These are phyloP conservation scores for Thecocarcelia acutangulata DNA, from an alignment of 2,888 invertebrate species.

Conservation along the genomic window DNA sequence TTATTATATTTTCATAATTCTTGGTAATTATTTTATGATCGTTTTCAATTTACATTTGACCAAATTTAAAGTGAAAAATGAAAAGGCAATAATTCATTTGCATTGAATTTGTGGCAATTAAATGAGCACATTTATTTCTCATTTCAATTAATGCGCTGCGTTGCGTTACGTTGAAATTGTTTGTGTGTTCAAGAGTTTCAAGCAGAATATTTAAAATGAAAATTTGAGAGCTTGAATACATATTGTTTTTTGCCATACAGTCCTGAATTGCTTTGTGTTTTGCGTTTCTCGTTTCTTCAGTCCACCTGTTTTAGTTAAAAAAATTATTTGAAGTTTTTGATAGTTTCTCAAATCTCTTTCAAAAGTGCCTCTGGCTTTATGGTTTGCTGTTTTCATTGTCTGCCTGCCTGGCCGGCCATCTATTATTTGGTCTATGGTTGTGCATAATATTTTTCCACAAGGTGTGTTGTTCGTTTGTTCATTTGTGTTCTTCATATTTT, in stretches of 20 bases:
- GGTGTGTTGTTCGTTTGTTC: conserved; percentile 26
- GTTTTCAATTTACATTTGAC: conserved; percentile 33
- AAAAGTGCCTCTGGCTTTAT: background rate
- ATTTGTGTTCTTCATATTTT: background rate
- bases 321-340: conserved; percentile 25
- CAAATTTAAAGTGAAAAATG: background rate
- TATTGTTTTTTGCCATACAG: conserved; percentile 1
- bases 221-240: conserved; percentile 20
- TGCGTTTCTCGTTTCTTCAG: conserved; percentile 28
- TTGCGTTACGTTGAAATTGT: conserved; percentile 1
- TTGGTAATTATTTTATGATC: conserved; percentile 60
- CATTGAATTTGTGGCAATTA: conserved; percentile 66
- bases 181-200: background rate
- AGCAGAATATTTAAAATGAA: conserved; percentile 9
- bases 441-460: conserved; percentile 6
- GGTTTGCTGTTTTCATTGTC: background rate
- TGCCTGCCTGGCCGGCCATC: background rate
- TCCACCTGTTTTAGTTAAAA: conserved; percentile 39
- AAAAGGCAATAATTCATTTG: conserved; percentile 43
- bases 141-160: conserved; percentile 36
- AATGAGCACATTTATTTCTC: conserved; percentile 47
- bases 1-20: conserved; percentile 60
- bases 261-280: background rate
- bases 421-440: conserved; percentile 1
- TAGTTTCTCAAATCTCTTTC: conserved; percentile 21